Base-by-base conservation (phyloP, 2,113 vertebrate genomes). In the Conger conger region DNA sequence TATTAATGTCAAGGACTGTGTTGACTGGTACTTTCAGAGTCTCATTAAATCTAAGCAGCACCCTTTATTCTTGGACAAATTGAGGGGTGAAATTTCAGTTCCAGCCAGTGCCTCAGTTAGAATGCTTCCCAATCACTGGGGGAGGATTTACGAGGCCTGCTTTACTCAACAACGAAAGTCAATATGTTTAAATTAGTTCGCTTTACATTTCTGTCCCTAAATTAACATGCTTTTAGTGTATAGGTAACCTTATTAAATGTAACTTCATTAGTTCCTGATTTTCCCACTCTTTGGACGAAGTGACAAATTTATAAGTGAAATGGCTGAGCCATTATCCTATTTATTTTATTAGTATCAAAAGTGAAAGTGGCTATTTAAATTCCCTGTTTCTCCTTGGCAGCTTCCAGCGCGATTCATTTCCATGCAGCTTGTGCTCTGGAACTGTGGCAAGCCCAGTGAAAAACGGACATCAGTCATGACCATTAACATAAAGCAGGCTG, bases 301-400 rank as follows among this genome's bases (percentile, higher is more conserved):
- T 86, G 86, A 87, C 57, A 90, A 88, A 92, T 92, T 79, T 87
- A 85, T 92, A 81, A 84, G 76, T 60, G 81, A 86, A 91, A 81
- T 63, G 83, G 82, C n/a, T 45, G 17, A 89, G 77, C 89, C 89
- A 83, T 91, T 91, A 86, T 40, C 57, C 86, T 68, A 81, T 89
- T 93, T 86, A 86, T 89, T 92, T 91, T 85, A 90, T 91, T 90
- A 86, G 84, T 86, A 89, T 81, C 89, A 78, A 80, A 85, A 84
- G 82, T 89, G 80, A 84, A 91, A 87, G 84, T 88, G 87, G 81
- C 80, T 17, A 78, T 87, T 86, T 88, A 86, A 89, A 82, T 78
- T 86, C 85, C 78, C 87, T 33, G 85, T 89, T 85, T 89, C 38
- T 76, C 88, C 85, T 85, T 92, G 91, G 90, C 88, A 80, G 79